Evolutionary conservation across 2,888 invertebrate species (phyloP).

Genomic region (Cryptus armator): DNA sequence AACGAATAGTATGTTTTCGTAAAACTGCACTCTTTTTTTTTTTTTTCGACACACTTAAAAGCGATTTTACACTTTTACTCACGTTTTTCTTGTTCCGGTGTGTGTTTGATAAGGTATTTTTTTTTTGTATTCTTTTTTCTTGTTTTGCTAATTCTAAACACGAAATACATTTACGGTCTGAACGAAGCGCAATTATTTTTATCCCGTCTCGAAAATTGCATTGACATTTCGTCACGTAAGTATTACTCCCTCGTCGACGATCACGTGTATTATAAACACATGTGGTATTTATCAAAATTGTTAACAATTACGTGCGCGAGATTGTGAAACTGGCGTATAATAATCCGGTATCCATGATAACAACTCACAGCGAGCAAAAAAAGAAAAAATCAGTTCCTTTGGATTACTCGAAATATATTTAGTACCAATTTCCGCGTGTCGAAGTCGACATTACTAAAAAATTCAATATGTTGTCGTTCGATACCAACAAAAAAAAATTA

Average conservation of each 20-base stretch:
- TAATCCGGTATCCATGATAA: neutral
- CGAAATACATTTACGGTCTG: neutral
- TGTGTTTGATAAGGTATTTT: neutral
- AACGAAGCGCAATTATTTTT: conserved; percentile 31
- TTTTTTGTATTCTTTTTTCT: conserved; percentile 13
- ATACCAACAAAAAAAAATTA: neutral
- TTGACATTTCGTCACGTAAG: conserved; percentile 16
- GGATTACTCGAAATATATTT: neutral
- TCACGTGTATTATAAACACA: neutral
- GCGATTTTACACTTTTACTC: neutral
- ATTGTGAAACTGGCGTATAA: conserved; percentile 3
- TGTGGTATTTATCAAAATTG: conserved; percentile 1
- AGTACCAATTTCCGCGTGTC: neutral
- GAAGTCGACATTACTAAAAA: neutral
- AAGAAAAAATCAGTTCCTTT: neutral
- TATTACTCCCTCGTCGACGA: neutral
- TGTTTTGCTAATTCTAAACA: neutral
- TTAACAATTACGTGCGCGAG: neutral
- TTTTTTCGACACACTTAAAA: neutral
- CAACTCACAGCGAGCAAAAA: neutral
- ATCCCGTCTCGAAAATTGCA: conserved; percentile 27
- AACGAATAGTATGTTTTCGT: neutral
- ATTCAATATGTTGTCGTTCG: neutral
- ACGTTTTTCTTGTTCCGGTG: neutral
- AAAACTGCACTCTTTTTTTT: neutral